Conservation (phyloP, 1,140 invertebrate genomes). For the Bombus pyrosoma region DNA sequence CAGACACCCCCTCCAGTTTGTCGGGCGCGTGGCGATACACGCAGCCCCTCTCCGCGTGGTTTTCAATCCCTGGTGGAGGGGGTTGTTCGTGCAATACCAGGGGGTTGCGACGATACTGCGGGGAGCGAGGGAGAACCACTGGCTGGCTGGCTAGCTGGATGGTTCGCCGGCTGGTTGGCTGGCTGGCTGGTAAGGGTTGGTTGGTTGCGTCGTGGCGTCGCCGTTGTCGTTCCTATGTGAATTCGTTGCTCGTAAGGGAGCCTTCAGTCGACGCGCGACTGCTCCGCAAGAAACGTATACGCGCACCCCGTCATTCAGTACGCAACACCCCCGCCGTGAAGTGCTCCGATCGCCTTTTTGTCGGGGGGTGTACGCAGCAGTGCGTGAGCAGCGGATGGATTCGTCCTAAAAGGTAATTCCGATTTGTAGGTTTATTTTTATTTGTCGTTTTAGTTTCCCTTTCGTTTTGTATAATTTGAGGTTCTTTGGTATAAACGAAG, state of each 20-base stretch:
- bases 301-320: background rate
- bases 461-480: background rate
- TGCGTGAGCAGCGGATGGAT: slow-evolving; percentile 16
- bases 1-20: slow-evolving; percentile 71
- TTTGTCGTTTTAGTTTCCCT: too few relatives aligned
- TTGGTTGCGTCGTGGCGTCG: slow-evolving; percentile 63
- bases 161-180: slow-evolving; percentile 45
- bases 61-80: slow-evolving; percentile 42
- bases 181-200: slow-evolving; percentile 55
- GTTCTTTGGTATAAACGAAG: background rate
- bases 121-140: slow-evolving; percentile 45
- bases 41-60: slow-evolving; percentile 57
- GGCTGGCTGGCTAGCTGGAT: slow-evolving; percentile 58
- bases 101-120: slow-evolving; percentile 53
- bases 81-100: slow-evolving; percentile 31
- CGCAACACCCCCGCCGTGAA: background rate
- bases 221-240: slow-evolving; percentile 62
- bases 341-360: background rate
- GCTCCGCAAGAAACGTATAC: slow-evolving; percentile 42
- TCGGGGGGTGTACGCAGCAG: background rate
- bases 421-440: background rate
- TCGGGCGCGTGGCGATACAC: slow-evolving; percentile 67
- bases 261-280: slow-evolving; percentile 73
- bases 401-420: slow-evolving; percentile 36
- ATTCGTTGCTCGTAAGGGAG: slow-evolving; percentile 60